A percentile compares a stretch with the other conserved stretches of the same genome.
phyloP scores from a whole-genome alignment of 2,113 vertebrate genomes.

The Etheostoma spectabile region DNA sequence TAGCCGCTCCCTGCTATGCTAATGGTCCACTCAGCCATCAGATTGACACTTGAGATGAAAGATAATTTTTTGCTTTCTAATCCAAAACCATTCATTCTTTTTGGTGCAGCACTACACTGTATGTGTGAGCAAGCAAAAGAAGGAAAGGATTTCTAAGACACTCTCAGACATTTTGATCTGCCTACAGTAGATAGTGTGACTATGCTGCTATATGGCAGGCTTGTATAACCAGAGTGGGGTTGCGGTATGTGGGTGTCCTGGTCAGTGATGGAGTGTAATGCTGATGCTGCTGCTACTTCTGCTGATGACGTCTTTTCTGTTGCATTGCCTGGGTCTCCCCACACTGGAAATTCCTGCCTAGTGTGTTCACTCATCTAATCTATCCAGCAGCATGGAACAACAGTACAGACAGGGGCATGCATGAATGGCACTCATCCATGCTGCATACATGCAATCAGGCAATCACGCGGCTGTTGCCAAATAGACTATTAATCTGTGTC shows the following conservation, averaged over 20 bases:
- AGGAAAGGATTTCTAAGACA: constrained; percentile 18
- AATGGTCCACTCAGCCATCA: constrained; percentile 23
- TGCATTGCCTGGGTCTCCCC: constrained; percentile 74
- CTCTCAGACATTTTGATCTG: constrained; percentile 14
- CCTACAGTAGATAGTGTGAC: constrained; percentile 5
- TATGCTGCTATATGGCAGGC: constrained; percentile 42
- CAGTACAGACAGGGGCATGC: background rate
- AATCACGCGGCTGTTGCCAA: background rate
- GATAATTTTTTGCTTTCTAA: constrained; percentile 28
- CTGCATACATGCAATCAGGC: constrained; percentile 5
- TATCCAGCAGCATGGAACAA: constrained; percentile 41
- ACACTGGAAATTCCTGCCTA: constrained; percentile 80
- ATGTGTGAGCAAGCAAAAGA: background rate
- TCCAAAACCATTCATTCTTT: constrained; percentile 39
- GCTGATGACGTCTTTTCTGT: constrained; percentile 76
- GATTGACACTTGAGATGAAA: constrained; percentile 35
- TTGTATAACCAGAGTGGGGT: constrained; percentile 53
- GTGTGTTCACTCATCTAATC: constrained; percentile 47
- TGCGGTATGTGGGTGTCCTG: constrained; percentile 69
- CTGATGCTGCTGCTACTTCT: constrained; percentile 50
- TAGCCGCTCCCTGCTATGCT: constrained; percentile 28
- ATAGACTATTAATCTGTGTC: constrained; percentile 14
- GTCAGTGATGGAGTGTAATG: constrained; percentile 71
- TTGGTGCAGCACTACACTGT: constrained; percentile 6
- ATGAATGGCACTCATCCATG: background rate